phyloP scores from a whole-genome alignment of 2,797 vertebrate species.

The Sebastes jordani region DNA sequence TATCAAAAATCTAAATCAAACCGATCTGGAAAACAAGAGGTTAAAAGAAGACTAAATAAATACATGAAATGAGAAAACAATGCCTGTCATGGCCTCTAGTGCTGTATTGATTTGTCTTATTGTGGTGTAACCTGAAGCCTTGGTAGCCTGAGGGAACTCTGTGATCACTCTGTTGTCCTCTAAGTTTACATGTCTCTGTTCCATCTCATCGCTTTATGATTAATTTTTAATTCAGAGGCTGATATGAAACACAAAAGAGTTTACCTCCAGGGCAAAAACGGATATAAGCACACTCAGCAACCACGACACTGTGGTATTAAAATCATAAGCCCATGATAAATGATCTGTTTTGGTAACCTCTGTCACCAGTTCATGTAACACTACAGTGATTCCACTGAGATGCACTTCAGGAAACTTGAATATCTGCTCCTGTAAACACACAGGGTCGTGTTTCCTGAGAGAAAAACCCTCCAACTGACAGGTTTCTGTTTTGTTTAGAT shows the following conservation, averaged over 20 bases:
- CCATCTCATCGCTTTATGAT: not conserved
- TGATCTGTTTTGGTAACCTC: not conserved
- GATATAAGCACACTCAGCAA: not conserved
- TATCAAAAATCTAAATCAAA: not conserved
- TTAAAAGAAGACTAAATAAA: not conserved
- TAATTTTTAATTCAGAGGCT: slow-evolving; percentile 18
- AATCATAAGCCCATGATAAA: not conserved
- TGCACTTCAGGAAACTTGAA: not conserved
- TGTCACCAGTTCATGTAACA: not conserved
- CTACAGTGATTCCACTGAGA: not conserved
- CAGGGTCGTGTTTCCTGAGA: not conserved
- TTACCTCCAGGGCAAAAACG: slow-evolving; percentile 12
- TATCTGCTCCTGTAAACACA: not conserved
- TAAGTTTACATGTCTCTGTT: slow-evolving; percentile 6
- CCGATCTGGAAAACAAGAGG: not conserved
- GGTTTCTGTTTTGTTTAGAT: not conserved
- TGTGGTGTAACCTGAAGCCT: slow-evolving; percentile 17
- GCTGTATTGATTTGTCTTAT: slow-evolving; percentile 20
- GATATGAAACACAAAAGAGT: slow-evolving; percentile 5
- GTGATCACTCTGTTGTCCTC: not conserved
- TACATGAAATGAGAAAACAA: not conserved
- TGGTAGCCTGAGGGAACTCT: not conserved
- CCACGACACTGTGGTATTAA: not conserved
- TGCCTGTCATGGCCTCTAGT: too few relatives aligned
- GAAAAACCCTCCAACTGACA: not conserved